Evolutionary conservation across 2,888 invertebrate genomes (phyloP), one percentile per base, ranked within the genome.

Genomic region (Lepidochrysops patricia): DNA sequence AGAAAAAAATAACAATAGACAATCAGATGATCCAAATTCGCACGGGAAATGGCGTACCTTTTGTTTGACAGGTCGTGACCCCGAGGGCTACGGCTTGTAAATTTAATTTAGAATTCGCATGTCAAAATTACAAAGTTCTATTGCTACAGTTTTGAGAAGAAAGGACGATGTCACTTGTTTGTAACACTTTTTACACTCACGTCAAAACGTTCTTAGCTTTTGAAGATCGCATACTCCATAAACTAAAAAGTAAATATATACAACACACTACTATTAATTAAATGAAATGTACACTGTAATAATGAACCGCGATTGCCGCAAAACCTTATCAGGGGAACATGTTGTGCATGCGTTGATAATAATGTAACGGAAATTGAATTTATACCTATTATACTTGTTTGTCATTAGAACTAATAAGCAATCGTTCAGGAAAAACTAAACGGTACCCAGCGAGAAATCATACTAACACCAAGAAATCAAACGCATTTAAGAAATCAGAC

Each of bases 11-110:
- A 73, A 82, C 81, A 81, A 82, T 81, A 76, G 76, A 77, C 76
- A 76, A 76, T 76, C 76, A 77, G 79, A 80, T 82, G 82, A 79
- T 81, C 76, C 77, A 81, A 72, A 80, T 82, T 81, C 82, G 82
- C 82, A 80, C 73, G 82, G 82, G 80, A 80, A 80, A 77, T 64
- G 60, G 66, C 67, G 64, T 63, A 67, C 52, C 67, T 65, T 64
- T 70, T 70, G 70, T 72, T 65, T 67, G 58, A 65, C 69, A 76
- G 81, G 79, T 81, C 81, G 66, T 69, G 79, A 82, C 78, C 81
- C 70, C 67, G 69, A 62, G 67, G 67, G 65, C 62, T 58, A 37
- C 61, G 57, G 60, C 61, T 65, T 61, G 56, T 59, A 52, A 37
- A 60, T 60, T 35, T 37, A 59, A 59, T 26, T 50, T 25, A 7